phyloP scores from a whole-genome alignment of 2,888 invertebrate genomes.

The Stramonita haemastoma region DNA sequence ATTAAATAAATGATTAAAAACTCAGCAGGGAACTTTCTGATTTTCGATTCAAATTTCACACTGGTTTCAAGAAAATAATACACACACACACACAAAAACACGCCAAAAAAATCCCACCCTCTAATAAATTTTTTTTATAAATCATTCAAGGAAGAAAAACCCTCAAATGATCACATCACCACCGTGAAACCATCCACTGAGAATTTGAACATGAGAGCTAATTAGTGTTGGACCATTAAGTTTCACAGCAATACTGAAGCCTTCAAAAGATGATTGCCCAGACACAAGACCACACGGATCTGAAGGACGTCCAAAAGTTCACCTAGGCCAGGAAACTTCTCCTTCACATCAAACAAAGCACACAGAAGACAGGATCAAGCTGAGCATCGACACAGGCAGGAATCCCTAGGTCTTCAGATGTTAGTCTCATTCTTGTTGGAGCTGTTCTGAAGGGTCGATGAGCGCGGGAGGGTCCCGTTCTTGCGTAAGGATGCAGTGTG shows the following conservation, averaged over 20 bases:
- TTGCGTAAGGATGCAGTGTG: constrained; percentile 49
- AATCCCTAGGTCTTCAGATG: constrained; percentile 34
- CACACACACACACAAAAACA: background rate
- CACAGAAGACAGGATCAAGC: background rate
- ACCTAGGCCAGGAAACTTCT: background rate
- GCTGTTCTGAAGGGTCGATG: constrained; percentile 50
- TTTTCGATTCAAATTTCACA: background rate
- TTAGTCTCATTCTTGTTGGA: constrained; percentile 46
- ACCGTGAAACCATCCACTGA: background rate
- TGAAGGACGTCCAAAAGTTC: background rate
- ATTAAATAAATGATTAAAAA: background rate
- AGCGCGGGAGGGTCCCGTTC: constrained; percentile 65
- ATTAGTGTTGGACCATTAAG: background rate
- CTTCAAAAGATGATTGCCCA: background rate
- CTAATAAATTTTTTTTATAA: too few species aligned
- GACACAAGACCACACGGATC: background rate
- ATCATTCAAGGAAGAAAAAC: background rate
- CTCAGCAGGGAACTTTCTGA: background rate
- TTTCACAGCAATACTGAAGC: background rate
- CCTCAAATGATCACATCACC: background rate
- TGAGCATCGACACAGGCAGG: background rate
- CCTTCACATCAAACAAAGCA: background rate
- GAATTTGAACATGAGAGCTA: too few species aligned
- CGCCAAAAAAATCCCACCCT: background rate
- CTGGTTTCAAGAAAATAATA: background rate